phyloP scores from a whole-genome alignment of 1,140 invertebrate species.

The Cotesia glomerata region DNA sequence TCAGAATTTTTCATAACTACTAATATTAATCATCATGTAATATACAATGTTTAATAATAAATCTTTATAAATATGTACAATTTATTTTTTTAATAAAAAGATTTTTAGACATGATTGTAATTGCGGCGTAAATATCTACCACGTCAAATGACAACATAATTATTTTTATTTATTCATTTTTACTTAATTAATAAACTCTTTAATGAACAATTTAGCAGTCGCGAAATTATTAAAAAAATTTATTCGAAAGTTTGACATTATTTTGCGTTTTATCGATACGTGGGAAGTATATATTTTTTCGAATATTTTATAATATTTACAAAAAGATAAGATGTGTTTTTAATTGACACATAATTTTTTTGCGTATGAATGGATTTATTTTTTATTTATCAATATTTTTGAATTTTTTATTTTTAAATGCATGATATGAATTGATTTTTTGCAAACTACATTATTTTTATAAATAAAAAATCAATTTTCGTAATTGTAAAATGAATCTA shows the following conservation, averaged over 20 bases:
- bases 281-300: not conserved
- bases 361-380: too few relatives aligned
- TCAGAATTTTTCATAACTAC: too few relatives aligned
- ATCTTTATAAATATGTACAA: conserved; percentile 26
- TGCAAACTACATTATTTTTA: too few relatives aligned
- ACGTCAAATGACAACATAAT: not conserved
- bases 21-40: not conserved
- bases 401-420: too few relatives aligned
- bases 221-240: not conserved
- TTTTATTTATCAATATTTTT: too few relatives aligned
- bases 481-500: too few relatives aligned
- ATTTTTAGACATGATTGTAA: not conserved
- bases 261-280: not conserved
- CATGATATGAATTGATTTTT: too few relatives aligned
- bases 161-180: too few relatives aligned
- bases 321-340: conserved; percentile 37
- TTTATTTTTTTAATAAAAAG: not conserved
- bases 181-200: too few relatives aligned
- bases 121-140: not conserved
- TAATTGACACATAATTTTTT: conserved; percentile 38
- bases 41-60: not conserved
- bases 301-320: not conserved
- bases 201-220: too few relatives aligned
- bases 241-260: not conserved
- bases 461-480: too few relatives aligned